Base-by-base conservation (phyloP, 2,113 vertebrate genomes). In the Oenanthe melanoleuca region DNA sequence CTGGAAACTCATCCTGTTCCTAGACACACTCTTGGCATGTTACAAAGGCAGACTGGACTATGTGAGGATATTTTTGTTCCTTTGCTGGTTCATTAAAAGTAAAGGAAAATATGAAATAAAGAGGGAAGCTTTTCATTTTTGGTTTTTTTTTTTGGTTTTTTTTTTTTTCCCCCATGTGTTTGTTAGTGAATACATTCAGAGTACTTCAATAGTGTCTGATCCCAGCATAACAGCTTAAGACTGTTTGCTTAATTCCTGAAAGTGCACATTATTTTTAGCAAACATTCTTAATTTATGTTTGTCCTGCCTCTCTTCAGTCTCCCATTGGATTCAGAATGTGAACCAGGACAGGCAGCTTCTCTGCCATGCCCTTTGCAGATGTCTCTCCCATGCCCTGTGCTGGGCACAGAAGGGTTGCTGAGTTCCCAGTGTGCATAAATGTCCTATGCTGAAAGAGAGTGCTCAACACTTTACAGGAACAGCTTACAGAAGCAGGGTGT, bases 161-260 rank as follows among this genome's bases (percentile, higher is more conserved):
- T 57, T 57, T 34, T 96, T 86, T n/a, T n/a, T n/a, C n/a, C n/a
- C 89, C 86, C 63, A 52, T 94, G 85, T 85, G 59, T 88, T 91
- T 95, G 63, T 86, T 96, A 80, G 88, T 80, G 89, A 95, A 79
- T 79, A 71, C 89, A 93, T 82, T 96, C 65, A n/a, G 94, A 95
- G 66, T 89, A 83, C 92, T 96, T 92, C 85, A 97, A 2, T 65
- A 21, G 53, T 69, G 84, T 66, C 65, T 94, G 71, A 94, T 95
- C 96, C 94, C 97, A 97, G 31, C 80, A 16, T 69, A 88, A 94
- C 94, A 97, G 88, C 55, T 74, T 81, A 89, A 93, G 96, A 93
- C 87, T 92, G 95, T 97, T 97, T 97, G 96, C 92, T 96, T 97
- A 96, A 93, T 86, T 95, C 93, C 95, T 82, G 95, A 94, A 96